phyloP scores from a whole-genome alignment of 2,888 invertebrate genomes.

The Mantis religiosa region DNA sequence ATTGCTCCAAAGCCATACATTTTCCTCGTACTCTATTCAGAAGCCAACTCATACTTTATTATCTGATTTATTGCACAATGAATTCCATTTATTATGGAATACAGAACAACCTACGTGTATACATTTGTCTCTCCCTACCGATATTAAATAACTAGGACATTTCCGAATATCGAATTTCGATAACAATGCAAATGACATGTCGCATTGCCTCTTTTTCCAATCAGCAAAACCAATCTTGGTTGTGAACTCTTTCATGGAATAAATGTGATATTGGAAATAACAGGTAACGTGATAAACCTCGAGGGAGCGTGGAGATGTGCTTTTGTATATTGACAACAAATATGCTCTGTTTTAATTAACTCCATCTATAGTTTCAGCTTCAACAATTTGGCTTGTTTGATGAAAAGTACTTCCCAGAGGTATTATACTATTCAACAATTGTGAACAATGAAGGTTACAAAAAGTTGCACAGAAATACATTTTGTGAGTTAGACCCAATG shows the following conservation, averaged over 20 bases:
- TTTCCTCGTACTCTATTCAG: too few relatives aligned
- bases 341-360: not conserved
- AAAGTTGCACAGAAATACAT: not conserved
- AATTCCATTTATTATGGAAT: too few relatives aligned
- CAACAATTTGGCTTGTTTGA: not conserved
- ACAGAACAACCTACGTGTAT: too few relatives aligned
- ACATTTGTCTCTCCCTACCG: not conserved
- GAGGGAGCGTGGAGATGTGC: not conserved
- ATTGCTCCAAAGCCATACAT: too few relatives aligned
- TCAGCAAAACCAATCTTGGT: not conserved
- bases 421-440: not conserved
- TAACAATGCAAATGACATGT: not conserved
- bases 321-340: not conserved
- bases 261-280: not conserved
- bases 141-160: not conserved
- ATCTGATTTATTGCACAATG: too few relatives aligned
- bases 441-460: not conserved
- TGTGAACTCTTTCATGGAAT: not conserved
- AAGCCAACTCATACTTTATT: too few relatives aligned
- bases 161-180: not conserved
- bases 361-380: not conserved
- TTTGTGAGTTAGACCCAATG: too few relatives aligned
- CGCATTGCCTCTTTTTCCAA: not conserved
- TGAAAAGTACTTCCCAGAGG: not conserved
- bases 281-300: not conserved